Conservation (phyloP, 1,140 invertebrate genomes). For the Drosophila micromelanica region DNA sequence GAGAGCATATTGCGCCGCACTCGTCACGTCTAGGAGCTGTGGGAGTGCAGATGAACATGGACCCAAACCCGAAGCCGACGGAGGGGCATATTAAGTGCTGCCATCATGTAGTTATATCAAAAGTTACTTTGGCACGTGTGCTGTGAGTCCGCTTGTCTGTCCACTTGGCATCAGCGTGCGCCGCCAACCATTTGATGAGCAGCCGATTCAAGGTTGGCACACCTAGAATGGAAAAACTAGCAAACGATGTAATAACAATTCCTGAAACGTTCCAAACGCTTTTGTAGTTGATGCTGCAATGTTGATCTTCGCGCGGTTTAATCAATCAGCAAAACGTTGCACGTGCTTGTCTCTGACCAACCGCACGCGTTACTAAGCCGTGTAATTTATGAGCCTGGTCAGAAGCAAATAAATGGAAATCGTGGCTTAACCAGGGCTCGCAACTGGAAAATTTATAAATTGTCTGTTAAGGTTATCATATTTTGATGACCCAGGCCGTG, state of each 20-base stretch:
- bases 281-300: conserved; percentile 35
- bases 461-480: conserved; percentile 52
- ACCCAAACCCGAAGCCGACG: conserved; percentile 13
- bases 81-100: conserved; percentile 67
- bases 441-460: conserved; percentile 73
- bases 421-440: conserved; percentile 44
- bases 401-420: conserved; percentile 45
- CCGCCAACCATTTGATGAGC: conserved; percentile 36
- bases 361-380: conserved; percentile 32
- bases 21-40: conserved; percentile 65
- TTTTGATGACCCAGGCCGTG: conserved; percentile 32
- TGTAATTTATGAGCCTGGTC: conserved; percentile 69
- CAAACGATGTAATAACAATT: conserved; percentile 79
- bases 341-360: conserved; percentile 48
- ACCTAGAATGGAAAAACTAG: conserved; percentile 32
- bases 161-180: conserved; percentile 61
- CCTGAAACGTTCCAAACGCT: conserved; percentile 55
- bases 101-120: conserved; percentile 75
- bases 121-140: conserved; percentile 80
- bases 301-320: conserved; percentile 68
- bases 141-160: conserved; percentile 13
- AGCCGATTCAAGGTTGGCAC: conserved; percentile 41
- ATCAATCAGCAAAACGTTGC: conserved; percentile 76
- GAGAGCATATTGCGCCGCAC: conserved; percentile 55
- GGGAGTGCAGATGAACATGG: conserved; percentile 10